Percentiles rank a stretch among this genome's conserved stretches.
These are phyloP conservation scores for Dilophus febrilis DNA, from an alignment of 2,888 invertebrate genomes.

Conservation along the genomic window DNA sequence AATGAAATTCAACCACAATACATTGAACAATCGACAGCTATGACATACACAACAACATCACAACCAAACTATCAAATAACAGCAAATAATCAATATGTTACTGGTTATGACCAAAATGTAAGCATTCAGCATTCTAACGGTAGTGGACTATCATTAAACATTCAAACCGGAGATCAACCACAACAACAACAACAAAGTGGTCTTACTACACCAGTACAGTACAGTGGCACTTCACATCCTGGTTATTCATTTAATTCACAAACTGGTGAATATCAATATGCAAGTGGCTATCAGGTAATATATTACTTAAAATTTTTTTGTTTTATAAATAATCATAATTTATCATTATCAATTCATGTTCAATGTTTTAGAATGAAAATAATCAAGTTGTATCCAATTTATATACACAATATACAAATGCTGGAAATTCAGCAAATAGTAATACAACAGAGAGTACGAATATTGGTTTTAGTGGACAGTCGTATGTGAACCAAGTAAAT, in stretches of 20 bases:
- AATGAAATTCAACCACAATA: constrained; percentile 16
- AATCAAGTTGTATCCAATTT: constrained; percentile 1
- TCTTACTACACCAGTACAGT: constrained; percentile 3
- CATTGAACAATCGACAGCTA: background rate
- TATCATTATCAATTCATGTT: constrained; percentile 10
- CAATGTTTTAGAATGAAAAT: constrained; percentile 1
- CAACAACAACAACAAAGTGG: constrained; percentile 8
- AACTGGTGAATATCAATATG: constrained; percentile 42
- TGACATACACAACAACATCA: constrained; percentile 1
- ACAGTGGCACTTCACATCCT: constrained; percentile 32
- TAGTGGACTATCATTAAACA: background rate
- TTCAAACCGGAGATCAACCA: constrained; percentile 9
- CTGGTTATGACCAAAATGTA: constrained; percentile 4
- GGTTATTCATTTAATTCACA: constrained; percentile 40
- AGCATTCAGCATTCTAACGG: background rate
- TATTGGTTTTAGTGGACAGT: constrained; percentile 2
- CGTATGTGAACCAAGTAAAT: constrained; percentile 7
- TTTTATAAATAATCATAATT: background rate
- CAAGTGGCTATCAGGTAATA: constrained; percentile 39
- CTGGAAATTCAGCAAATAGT: constrained; percentile 9
- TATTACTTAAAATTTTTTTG: too few species aligned
- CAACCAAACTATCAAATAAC: constrained; percentile 3
- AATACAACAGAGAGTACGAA: constrained; percentile 9
- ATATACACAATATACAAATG: constrained; percentile 11
- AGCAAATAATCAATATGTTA: constrained; percentile 5